Conservation (phyloP, 2,888 invertebrate genomes). For the Dastarcus helophoroides region DNA sequence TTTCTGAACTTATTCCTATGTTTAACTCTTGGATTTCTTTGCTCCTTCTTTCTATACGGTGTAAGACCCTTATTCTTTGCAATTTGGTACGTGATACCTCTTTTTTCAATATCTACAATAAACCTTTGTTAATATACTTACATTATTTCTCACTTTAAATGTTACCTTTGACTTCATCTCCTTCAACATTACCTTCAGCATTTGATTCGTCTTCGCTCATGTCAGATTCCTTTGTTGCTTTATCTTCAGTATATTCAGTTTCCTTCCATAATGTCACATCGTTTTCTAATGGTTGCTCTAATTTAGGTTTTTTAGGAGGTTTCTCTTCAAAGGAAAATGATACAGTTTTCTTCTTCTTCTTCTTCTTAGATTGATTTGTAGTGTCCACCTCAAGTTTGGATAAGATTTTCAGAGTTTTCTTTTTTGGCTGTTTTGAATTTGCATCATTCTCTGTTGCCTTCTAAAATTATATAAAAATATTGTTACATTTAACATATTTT, state of each 20-base stretch:
- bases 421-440: constrained; percentile 29
- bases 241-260: constrained; percentile 7
- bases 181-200: constrained; percentile 13
- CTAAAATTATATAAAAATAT: constrained; percentile 6
- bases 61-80: constrained; percentile 92
- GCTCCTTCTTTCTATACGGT: constrained; percentile 82
- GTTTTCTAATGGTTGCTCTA: too few species aligned
- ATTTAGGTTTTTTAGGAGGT: constrained; percentile 12
- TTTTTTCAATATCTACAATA: constrained; percentile 42
- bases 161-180: constrained; percentile 12
- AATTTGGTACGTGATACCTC: constrained; percentile 86
- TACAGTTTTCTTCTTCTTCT: constrained; percentile 12
- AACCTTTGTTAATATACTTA: constrained; percentile 5
- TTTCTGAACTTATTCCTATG: constrained; percentile 86
- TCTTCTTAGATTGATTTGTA: constrained; percentile 6
- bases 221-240: too few species aligned
- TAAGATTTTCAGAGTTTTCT: constrained; percentile 33
- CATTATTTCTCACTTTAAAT: background rate
- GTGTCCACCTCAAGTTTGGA: constrained; percentile 11
- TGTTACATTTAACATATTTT: too few species aligned
- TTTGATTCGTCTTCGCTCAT: too few species aligned
- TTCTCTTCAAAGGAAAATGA: constrained; percentile 4
- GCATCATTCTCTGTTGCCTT: background rate
- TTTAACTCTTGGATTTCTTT: constrained; percentile 90
- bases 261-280: too few species aligned